Evolutionary conservation across 1,140 invertebrate species (phyloP).

Genomic region (Danaus plexippus): DNA sequence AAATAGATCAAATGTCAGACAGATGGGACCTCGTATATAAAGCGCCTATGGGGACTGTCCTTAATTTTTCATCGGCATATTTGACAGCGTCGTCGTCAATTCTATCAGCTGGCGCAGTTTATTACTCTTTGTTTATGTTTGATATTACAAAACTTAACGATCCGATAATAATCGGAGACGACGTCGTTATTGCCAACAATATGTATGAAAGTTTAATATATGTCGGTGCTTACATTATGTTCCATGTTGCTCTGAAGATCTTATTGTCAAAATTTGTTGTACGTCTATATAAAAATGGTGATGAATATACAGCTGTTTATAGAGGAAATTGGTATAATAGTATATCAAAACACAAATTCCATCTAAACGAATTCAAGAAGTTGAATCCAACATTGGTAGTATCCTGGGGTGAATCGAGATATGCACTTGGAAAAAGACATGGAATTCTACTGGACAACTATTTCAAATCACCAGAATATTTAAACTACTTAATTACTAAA

Average conservation of each 20-base stretch:
- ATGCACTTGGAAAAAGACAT: slow-evolving; percentile 51
- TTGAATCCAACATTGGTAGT: slow-evolving; percentile 46
- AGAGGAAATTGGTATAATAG: slow-evolving; percentile 49
- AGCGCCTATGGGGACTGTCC: slow-evolving; percentile 47
- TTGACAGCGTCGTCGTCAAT: slow-evolving; percentile 45
- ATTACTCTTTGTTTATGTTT: slow-evolving; percentile 46
- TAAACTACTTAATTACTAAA: neutral
- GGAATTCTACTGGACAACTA: slow-evolving; percentile 52
- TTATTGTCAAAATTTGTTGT: slow-evolving; percentile 57
- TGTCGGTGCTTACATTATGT: slow-evolving; percentile 42
- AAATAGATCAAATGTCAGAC: slow-evolving; percentile 43
- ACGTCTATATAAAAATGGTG: slow-evolving; percentile 52
- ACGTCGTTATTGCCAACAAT: slow-evolving; percentile 53
- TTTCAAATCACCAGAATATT: slow-evolving; percentile 61
- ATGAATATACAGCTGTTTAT: slow-evolving; percentile 57
- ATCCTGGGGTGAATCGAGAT: slow-evolving; percentile 55
- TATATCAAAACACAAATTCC: slow-evolving; percentile 50
- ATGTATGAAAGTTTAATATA: slow-evolving; percentile 47
- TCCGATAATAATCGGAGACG: slow-evolving; percentile 45
- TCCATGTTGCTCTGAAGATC: slow-evolving; percentile 48
- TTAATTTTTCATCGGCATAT: slow-evolving; percentile 45
- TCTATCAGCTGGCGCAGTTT: slow-evolving; percentile 28
- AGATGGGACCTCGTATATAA: slow-evolving; percentile 59
- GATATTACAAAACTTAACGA: slow-evolving; percentile 36
- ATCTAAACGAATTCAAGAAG: slow-evolving; percentile 53